These are phyloP conservation scores for Ceratoteleas bidentatus DNA, from an alignment of 1,140 invertebrate genomes.

Conservation along the genomic window DNA sequence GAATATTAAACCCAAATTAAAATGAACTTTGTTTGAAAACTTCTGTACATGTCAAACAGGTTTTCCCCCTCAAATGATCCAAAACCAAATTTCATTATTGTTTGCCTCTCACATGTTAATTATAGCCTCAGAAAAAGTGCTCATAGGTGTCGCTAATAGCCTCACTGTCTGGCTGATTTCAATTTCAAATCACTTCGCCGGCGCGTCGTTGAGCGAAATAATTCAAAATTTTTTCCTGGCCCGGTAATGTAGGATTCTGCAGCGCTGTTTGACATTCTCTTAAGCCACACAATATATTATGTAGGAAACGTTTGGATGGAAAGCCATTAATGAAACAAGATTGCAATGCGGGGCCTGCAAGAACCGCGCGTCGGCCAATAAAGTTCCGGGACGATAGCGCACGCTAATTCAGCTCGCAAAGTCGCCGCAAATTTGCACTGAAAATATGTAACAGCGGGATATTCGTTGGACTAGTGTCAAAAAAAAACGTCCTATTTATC, in stretches of 20 bases:
- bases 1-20: too few relatives aligned
- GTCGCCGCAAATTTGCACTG: conserved; percentile 53
- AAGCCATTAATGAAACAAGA: conserved; percentile 58
- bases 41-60: too few relatives aligned
- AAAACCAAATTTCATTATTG: too few relatives aligned
- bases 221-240: conserved; percentile 5
- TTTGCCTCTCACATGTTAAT: too few relatives aligned
- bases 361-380: conserved; percentile 48
- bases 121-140: too few relatives aligned
- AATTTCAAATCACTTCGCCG: background rate
- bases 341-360: conserved; percentile 48
- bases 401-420: conserved; percentile 54
- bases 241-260: conserved; percentile 28
- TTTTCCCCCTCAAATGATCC: too few relatives aligned
- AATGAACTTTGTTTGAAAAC: too few relatives aligned
- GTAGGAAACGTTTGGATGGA: conserved; percentile 52
- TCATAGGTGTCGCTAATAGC: conserved; percentile 2
- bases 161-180: background rate
- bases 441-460: conserved; percentile 66
- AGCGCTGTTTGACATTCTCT: conserved; percentile 42
- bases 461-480: too few relatives aligned
- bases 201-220: conserved; percentile 19
- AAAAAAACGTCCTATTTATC: too few relatives aligned
- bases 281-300: conserved; percentile 53
- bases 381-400: conserved; percentile 57